A percentile compares a stretch with the other conserved stretches of the same genome.
These are phyloP conservation scores for Sebastes schlegelii DNA, from an alignment of 2,113 vertebrate genomes.

Conservation along the genomic window DNA sequence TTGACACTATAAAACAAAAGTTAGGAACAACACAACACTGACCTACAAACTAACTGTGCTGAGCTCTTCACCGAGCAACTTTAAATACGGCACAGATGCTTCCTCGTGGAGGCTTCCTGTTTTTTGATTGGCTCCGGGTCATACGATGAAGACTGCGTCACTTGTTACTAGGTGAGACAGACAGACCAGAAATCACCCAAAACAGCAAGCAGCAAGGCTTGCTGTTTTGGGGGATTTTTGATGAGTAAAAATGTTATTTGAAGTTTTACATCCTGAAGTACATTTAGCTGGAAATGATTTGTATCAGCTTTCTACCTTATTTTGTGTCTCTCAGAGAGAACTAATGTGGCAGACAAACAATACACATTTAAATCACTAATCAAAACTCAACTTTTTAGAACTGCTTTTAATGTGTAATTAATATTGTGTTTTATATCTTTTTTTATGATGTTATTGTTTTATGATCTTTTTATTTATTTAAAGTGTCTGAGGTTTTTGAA, in stretches of 20 bases:
- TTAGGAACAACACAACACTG: accelerated
- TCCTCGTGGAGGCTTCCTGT: not conserved
- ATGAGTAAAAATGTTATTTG: not conserved
- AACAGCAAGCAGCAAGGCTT: too few relatives aligned
- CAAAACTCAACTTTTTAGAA: too few relatives aligned
- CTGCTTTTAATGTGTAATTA: too few relatives aligned
- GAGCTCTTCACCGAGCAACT: not conserved
- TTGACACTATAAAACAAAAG: accelerated
- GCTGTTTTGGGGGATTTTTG: not conserved
- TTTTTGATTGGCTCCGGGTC: constrained; percentile 69
- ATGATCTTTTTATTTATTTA: too few relatives aligned
- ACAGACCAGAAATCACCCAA: too few relatives aligned
- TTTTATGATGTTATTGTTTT: too few relatives aligned
- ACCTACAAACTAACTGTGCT: accelerated
- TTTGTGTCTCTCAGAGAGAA: not conserved
- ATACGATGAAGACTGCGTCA: constrained; percentile 30
- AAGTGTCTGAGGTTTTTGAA: too few relatives aligned
- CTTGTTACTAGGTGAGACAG: constrained; percentile 14
- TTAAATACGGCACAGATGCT: constrained; percentile 35
- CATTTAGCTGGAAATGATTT: not conserved
- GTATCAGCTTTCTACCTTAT: too few relatives aligned
- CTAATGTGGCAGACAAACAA: not conserved
- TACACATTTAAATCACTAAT: too few relatives aligned
- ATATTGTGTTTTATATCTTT: too few relatives aligned
- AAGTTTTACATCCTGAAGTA: not conserved